A percentile compares a stretch with the other conserved stretches of the same genome.
These are phyloP conservation scores for Chrysolina oricalcia DNA, from an alignment of 2,888 invertebrate genomes.

Conservation along the genomic window DNA sequence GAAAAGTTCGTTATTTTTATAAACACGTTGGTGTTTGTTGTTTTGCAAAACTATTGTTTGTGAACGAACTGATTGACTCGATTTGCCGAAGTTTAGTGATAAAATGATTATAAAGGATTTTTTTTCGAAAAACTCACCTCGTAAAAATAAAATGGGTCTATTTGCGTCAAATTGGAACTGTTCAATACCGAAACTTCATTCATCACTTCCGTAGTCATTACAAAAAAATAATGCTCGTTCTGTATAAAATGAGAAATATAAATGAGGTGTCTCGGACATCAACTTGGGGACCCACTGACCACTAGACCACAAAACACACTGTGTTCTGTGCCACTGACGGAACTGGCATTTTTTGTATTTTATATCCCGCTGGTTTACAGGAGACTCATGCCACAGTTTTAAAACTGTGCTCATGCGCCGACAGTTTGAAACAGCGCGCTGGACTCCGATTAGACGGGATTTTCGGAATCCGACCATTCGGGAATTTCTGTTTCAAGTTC, in stretches of 20 bases:
- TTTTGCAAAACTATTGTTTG: too few relatives aligned
- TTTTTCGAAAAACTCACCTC: constrained; percentile 41
- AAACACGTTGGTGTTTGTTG: too few relatives aligned
- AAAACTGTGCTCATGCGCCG: constrained; percentile 41
- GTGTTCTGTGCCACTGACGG: constrained; percentile 42
- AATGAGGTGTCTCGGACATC: constrained; percentile 20
- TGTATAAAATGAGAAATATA: background rate
- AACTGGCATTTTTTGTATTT: constrained; percentile 36
- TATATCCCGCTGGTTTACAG: constrained; percentile 41
- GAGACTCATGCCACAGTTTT: too few relatives aligned
- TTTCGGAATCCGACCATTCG: constrained; percentile 8
- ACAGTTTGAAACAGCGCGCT: background rate
- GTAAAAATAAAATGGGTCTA: constrained; percentile 48
- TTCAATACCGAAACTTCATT: constrained; percentile 24
- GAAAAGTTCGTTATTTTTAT: too few relatives aligned
- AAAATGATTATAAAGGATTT: too few relatives aligned
- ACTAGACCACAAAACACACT: too few relatives aligned
- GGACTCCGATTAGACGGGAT: constrained; percentile 12
- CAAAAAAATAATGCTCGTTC: background rate
- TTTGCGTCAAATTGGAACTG: constrained; percentile 26
- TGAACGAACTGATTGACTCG: too few relatives aligned
- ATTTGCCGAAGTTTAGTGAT: too few relatives aligned
- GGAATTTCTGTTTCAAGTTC: constrained; percentile 15
- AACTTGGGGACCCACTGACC: constrained; percentile 42
- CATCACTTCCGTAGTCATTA: constrained; percentile 21